Evolutionary conservation across 2,797 vertebrate genomes (phyloP).

Genomic region (Mus spretus): DNA sequence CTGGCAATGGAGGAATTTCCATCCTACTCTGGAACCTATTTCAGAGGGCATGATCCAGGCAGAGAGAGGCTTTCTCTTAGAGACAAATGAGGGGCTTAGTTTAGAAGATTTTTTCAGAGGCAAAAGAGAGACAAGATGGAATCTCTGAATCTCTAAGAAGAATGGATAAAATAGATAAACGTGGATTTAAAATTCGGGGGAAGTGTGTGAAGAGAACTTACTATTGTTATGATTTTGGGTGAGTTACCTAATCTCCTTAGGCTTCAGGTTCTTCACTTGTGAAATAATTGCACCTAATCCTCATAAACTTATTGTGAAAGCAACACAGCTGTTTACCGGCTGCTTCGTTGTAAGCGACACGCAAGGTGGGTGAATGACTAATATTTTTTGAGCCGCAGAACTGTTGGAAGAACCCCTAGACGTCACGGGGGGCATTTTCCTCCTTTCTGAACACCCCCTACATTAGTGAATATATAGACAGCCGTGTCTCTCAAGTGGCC

Average conservation of each 20-base stretch:
- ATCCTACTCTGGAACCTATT: background rate
- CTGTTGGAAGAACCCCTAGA: background rate
- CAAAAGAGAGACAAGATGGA: background rate
- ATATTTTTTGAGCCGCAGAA: conserved; percentile 12
- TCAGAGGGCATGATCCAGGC: background rate
- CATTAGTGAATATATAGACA: background rate
- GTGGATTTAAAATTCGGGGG: background rate
- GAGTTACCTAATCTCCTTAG: conserved; percentile 34
- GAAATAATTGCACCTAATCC: conserved; percentile 52
- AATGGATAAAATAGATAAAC: background rate
- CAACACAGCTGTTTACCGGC: background rate
- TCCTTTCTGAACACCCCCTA: background rate
- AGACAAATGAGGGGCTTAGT: background rate
- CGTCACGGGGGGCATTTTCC: background rate
- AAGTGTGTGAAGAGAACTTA: background rate
- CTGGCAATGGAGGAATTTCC: background rate
- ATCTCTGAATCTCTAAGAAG: conserved; percentile 24
- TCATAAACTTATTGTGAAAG: conserved; percentile 14
- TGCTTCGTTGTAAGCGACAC: background rate
- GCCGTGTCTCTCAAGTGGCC: background rate
- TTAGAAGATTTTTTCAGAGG: background rate
- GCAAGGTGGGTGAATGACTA: background rate
- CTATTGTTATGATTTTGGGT: background rate
- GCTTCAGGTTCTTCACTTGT: background rate
- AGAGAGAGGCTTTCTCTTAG: background rate